Evolutionary conservation across 2,113 vertebrate genomes (phyloP).

Genomic region (Pyrgilauda ruficollis): DNA sequence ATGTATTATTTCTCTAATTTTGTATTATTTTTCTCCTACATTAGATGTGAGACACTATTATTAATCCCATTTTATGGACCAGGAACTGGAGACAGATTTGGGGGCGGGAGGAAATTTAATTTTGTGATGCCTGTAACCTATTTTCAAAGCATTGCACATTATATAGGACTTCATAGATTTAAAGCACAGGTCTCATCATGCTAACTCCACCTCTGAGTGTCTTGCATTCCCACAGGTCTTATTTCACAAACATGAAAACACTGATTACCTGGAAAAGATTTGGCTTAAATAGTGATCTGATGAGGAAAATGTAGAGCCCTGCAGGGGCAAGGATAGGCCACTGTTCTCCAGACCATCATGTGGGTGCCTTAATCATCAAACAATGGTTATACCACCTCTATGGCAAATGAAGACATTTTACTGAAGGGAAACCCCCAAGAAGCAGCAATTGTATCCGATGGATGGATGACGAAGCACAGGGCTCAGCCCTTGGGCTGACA

Average conservation of each 20-base stretch:
- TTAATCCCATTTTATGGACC: neutral
- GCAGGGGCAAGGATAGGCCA: neutral
- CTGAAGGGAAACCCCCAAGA: neutral
- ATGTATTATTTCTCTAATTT: neutral
- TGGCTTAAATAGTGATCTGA: neutral
- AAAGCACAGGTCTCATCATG: neutral
- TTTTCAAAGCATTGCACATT: neutral
- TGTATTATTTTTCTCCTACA: neutral
- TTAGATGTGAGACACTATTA: neutral
- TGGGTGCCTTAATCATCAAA: neutral
- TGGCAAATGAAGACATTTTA: neutral
- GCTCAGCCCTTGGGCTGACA: neutral
- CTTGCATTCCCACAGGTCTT: neutral
- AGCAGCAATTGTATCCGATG: neutral
- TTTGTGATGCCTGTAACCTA: neutral
- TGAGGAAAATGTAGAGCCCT: neutral
- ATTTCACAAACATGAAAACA: neutral
- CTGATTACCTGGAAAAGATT: neutral
- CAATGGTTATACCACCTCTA: neutral
- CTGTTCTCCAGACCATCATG: neutral
- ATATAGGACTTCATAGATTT: neutral
- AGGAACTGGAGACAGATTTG: neutral
- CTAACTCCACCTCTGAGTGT: neutral
- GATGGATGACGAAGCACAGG: neutral
- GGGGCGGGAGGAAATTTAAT: rapidly evolving